Percentiles rank a stretch among this genome's conserved stretches.
These are phyloP conservation scores for Pocillopora damicornis DNA, from an alignment of 64 coral and sea anemone genomes.

Conservation along the genomic window DNA sequence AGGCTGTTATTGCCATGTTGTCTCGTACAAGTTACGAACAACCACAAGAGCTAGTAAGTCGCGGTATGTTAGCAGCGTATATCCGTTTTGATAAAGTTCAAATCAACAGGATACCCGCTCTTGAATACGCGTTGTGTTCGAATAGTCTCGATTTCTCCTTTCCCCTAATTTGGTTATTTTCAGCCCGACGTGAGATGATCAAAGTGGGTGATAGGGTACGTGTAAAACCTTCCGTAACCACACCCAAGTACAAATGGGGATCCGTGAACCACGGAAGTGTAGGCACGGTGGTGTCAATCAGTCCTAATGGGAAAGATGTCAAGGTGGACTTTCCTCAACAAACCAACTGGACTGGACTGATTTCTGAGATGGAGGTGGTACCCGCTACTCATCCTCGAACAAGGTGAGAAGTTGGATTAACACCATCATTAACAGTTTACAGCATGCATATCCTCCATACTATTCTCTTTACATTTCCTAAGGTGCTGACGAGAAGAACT, in stretches of 20 bases:
- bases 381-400: conserved; percentile 78
- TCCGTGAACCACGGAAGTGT: conserved; percentile 91
- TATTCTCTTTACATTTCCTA: no score
- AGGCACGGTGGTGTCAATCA: conserved; percentile 89
- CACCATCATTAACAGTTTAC: no score
- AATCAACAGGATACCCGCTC: no score
- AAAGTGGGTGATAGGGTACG: conserved; percentile 94
- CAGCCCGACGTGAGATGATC: conserved; percentile 82
- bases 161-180: background rate
- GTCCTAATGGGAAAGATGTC: conserved; percentile 95
- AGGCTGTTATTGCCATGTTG: no score
- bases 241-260: conserved; percentile 98
- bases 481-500: no score
- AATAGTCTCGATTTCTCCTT: background rate
- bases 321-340: conserved; percentile 97
- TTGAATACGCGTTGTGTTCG: no score
- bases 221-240: conserved; percentile 80
- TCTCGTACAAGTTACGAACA: no score
- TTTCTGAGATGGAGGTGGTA: conserved; percentile 94
- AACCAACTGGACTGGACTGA: conserved; percentile 95
- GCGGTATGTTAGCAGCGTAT: no score
- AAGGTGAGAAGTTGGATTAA: conserved; percentile 53
- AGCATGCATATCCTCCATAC: no score
- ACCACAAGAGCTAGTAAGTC: no score
- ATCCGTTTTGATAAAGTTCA: no score